phyloP scores from a whole-genome alignment of 1,140 invertebrate genomes.

The Listronotus oregonensis region DNA sequence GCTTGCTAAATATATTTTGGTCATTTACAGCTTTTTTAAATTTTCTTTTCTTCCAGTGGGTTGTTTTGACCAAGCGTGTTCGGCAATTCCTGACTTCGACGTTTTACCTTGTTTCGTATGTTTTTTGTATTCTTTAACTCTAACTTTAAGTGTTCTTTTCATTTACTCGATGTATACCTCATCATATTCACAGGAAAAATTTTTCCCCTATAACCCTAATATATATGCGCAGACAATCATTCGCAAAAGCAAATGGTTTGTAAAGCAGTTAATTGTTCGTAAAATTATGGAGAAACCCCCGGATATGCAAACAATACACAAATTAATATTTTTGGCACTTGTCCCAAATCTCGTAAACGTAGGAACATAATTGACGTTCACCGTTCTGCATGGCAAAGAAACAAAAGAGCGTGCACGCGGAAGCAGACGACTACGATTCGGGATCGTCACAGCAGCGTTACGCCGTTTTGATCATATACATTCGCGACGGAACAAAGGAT shows the following conservation, averaged over 20 bases:
- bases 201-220: too few species aligned
- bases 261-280: conserved; percentile 17
- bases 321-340: conserved; percentile 34
- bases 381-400: conserved; percentile 25
- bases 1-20: too few species aligned
- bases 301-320: conserved; percentile 12
- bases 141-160: too few species aligned
- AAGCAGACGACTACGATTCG: conserved; percentile 1
- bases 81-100: too few species aligned
- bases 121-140: too few species aligned
- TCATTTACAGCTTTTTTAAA: too few species aligned
- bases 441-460: conserved; percentile 11
- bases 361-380: conserved; percentile 32
- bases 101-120: too few species aligned
- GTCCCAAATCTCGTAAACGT: conserved; percentile 19
- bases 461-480: conserved; percentile 42
- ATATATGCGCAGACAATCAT: conserved; percentile 13
- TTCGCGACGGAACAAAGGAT: conserved; percentile 49
- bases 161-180: too few species aligned
- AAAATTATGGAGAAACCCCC: conserved; percentile 14
- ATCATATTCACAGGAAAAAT: too few species aligned
- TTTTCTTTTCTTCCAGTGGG: too few species aligned
- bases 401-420: conserved; percentile 25
- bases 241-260: conserved; percentile 14
- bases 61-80: too few species aligned